phyloP scores from a whole-genome alignment of 2,888 invertebrate genomes.

The Cephus spinipes region DNA sequence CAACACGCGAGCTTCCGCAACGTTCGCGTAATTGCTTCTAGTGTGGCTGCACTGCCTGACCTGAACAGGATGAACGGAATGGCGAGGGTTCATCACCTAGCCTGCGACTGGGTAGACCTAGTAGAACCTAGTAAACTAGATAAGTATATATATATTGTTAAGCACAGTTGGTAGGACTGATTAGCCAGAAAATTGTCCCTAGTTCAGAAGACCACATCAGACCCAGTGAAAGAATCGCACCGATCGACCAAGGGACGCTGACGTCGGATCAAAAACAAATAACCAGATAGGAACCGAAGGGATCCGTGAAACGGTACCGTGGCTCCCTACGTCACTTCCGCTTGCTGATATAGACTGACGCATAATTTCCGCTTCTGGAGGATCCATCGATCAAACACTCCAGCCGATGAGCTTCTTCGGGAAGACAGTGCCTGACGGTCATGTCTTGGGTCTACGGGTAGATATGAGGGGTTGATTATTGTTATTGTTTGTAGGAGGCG shows the following conservation, averaged over 20 bases:
- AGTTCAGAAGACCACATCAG: neutral
- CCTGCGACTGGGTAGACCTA: neutral
- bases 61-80: neutral
- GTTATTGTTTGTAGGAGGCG: no score
- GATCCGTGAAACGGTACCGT: no score
- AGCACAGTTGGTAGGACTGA: neutral
- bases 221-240: neutral
- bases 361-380: constrained; percentile 64
- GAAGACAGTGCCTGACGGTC: no score
- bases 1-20: constrained; percentile 40
- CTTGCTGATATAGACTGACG: constrained; percentile 62
- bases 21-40: constrained; percentile 31
- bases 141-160: neutral
- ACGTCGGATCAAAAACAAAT: neutral
- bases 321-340: constrained; percentile 56
- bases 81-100: neutral
- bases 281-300: neutral
- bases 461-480: no score
- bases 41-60: neutral
- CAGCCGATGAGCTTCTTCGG: constrained; percentile 35
- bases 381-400: constrained; percentile 67
- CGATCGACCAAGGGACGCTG: neutral
- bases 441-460: no score
- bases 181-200: neutral
- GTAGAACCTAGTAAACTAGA: neutral